Conservation (phyloP, 2,113 vertebrate genomes). For the Lonchura striata region DNA sequence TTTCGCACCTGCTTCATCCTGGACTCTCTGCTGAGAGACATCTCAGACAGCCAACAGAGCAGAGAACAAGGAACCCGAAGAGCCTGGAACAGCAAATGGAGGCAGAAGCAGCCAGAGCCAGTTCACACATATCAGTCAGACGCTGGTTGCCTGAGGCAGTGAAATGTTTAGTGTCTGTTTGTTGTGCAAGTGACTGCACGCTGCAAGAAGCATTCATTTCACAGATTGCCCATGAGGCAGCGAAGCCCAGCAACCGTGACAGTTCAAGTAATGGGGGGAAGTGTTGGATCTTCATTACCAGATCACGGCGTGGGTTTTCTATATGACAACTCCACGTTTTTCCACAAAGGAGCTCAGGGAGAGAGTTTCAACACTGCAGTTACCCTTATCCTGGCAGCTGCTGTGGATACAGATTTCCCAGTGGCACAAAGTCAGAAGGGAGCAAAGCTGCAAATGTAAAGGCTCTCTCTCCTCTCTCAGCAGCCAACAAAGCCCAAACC, state of each 20-base stretch:
- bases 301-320: neutral
- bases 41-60: neutral
- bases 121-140: constrained; percentile 35
- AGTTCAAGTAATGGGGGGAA: neutral
- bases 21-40: neutral
- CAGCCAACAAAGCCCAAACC: neutral
- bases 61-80: neutral
- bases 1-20: neutral
- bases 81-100: neutral
- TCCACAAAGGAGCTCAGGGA: neutral
- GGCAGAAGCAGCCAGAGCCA: neutral
- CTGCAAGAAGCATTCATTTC: constrained; percentile 20
- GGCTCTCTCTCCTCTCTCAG: neutral
- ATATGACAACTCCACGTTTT: neutral
- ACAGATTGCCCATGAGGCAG: constrained; percentile 34
- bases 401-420: neutral
- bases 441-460: neutral
- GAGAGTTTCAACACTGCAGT: neutral
- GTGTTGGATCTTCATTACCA: neutral
- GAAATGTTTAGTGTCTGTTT: constrained; percentile 41
- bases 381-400: neutral
- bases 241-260: neutral
- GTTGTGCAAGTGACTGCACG: constrained; percentile 40
- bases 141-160: constrained; percentile 27
- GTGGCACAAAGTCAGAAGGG: neutral